Evolutionary conservation across 2,797 vertebrate species (phyloP), one percentile per base, ranked within the genome.

Genomic region (Neosilurus mollespiculum): DNA sequence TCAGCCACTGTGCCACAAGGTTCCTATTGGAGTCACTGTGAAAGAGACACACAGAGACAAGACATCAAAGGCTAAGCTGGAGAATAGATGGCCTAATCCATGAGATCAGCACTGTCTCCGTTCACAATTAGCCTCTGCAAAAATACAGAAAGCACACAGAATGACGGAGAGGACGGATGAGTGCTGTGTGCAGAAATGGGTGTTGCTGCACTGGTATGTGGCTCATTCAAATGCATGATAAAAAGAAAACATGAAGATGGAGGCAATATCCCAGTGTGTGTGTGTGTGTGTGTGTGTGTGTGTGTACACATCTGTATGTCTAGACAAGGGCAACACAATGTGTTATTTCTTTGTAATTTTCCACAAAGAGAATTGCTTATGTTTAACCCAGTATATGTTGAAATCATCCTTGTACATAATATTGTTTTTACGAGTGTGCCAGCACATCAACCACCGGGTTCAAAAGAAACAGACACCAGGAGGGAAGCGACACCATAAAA

Each of bases 31-130:
- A 83, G 77, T 86, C 69, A 53, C 66, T 14, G n/a, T 81, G 83
- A 83, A 85, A 84, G 58, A 80, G 76, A 87, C 37, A 78, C 59
- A 62, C 34, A 78, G 59, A 78, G 34, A 81, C 85, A 86, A 84
- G 69, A 89, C 90, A 88, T 90, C 90, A 90, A 90, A 90, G 86
- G 65, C 37, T 4, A 18, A 71, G 82, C 34, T 3, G 70, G 72
- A 84, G 83, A 86, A 87, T 82, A 66, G 86, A 59, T 56, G 67
- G 83, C 86, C 83, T 87, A 83, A 85, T 84, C 87, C 78, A 61
- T 81, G 84, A 87, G 59, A 83, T 84, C 65, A 78, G 73, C 78
- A 78, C 62, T 75, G 59, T 67, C 67, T 71, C 75, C 43, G 82
- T 77, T 73, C 82, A 87, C 75, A 84, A 87, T 70, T 83, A 84